Base-by-base conservation (phyloP, 2,797 vertebrate genomes). In the Xiphophorus birchmanni region DNA sequence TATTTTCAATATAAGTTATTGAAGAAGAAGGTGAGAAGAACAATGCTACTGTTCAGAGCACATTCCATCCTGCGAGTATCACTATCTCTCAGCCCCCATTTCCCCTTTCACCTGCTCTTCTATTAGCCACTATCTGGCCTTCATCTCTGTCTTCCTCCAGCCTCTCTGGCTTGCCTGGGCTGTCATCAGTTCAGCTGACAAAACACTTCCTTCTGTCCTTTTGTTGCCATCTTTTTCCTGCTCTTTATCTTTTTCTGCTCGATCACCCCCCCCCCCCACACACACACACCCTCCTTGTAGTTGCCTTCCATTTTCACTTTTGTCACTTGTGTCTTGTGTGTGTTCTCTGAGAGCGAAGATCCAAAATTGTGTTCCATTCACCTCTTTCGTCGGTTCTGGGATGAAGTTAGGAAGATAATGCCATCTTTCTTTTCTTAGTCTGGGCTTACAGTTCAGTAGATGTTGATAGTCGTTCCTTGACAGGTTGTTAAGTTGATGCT, bases 21-120 rank as follows among this genome's bases (percentile, higher is more conserved):
- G 89, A 88, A 80, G 78, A 87, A 81, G 75, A 90, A 67, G 37
- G 65, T 26, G 74, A 80, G 75, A 72, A 84, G 73, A 74, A 72
- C 60, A 47, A 42, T 8, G 56, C 83, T 69, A 78, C 84, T 86
- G 81, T 83, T 84, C 82, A 79, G 67, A 69, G 77, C 56, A 72
- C 78, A 77, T 73, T 74, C 77, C 42, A 69, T 84, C 78, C 79
- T 56, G 79, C 75, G 29, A 78, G 45, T 81, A 80, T 80, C 60
- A 58, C 79, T 60, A 71, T 85, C 69, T 69, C 80, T 67, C 78
- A 50, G 35, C 76, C 65, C 50, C 63, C 26, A 50, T 85, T 75
- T 73, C 60, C 60, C 82, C 77, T 86, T 73, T 85, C 76, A 83
- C 85, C 86, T 82, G 67, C 65, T 76, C 26, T 67, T 65, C 65